These are phyloP conservation scores for Rhorus exstirpatorius DNA, from an alignment of 2,888 invertebrate genomes.

Conservation along the genomic window DNA sequence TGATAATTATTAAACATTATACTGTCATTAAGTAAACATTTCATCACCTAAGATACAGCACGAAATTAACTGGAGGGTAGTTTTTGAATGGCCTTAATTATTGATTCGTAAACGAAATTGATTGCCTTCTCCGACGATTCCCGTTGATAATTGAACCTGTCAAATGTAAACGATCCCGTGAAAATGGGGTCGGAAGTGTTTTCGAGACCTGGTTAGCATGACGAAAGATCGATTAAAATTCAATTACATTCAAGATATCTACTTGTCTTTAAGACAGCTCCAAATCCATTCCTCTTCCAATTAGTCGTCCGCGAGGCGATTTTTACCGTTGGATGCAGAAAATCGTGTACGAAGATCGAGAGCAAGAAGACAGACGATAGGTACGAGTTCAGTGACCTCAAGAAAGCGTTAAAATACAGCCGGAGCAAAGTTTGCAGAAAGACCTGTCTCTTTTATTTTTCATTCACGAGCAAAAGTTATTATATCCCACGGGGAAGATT, in stretches of 20 bases:
- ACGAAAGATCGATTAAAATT: slow-evolving; percentile 32
- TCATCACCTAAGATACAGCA: too few relatives aligned
- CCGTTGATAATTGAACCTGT: slow-evolving; percentile 14
- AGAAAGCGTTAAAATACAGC: slow-evolving; percentile 2
- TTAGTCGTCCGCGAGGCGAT: slow-evolving; percentile 14
- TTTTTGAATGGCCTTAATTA: too few relatives aligned
- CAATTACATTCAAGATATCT: slow-evolving; percentile 33
- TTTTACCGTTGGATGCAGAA: background rate
- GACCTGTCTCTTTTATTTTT: background rate
- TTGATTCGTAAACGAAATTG: background rate
- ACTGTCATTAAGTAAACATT: too few relatives aligned
- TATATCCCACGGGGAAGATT: background rate
- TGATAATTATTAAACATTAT: too few relatives aligned
- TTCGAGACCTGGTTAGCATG: background rate
- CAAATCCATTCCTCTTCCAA: slow-evolving; percentile 32
- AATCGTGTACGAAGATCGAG: background rate
- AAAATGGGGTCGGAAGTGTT: slow-evolving; percentile 2
- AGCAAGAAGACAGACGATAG: background rate
- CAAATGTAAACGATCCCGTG: background rate
- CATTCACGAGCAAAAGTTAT: background rate
- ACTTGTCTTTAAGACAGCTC: background rate
- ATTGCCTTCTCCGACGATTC: background rate
- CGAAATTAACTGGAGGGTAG: too few relatives aligned
- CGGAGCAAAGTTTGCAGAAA: background rate
- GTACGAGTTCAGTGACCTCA: slow-evolving; percentile 13